Base-by-base conservation (phyloP, 2,113 vertebrate genomes). In the Hypanus sabinus region DNA sequence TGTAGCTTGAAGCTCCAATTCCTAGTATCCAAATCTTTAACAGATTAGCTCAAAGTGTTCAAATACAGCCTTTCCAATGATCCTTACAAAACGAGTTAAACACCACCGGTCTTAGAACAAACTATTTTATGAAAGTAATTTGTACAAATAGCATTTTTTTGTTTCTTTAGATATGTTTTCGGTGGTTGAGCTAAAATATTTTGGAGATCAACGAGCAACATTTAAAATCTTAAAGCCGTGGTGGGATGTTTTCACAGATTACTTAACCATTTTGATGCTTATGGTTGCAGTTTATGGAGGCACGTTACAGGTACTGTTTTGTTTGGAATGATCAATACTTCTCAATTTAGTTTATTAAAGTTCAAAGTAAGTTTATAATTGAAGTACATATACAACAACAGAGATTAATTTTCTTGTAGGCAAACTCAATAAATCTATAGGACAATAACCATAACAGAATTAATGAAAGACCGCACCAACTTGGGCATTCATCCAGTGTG, bases 201-300 rank as follows among this genome's bases (percentile, higher is more conserved):
- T 93, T 73, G 91, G 91, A 93, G 91, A 93, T 36, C 91, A 93
- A 55, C 70, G 91, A 55, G 68, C 91, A 80, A 77, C 93, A 60
- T 94, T 94, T 80, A 94, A 80, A 94, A 94, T 94, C 77, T 80
- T 94, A 79, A 94, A 94, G 68, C 93, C 93, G 65, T 94, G 93
- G 93, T 94, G 93, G 93, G 93, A 94, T 94, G 93, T 94, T 60
- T 94, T 94, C 77, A 80, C 93, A 80, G 93, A 94, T 62, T 94
- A 94, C 80, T 80, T 94, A 79, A 94, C 77, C 27, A 79, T 94
- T 79, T 30, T 94, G 55, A 94, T 94, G 93, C 73, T 94, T 24
- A 79, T 94, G 93, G 55, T 94, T 73, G 73, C 93, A 94, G 93
- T 77, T 77, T 94, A 80, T 94, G 93, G 75, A 80, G 93, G 80